These are phyloP conservation scores for Didymodactylos carnosus DNA, from an alignment of 2,888 invertebrate genomes.

Conservation along the genomic window DNA sequence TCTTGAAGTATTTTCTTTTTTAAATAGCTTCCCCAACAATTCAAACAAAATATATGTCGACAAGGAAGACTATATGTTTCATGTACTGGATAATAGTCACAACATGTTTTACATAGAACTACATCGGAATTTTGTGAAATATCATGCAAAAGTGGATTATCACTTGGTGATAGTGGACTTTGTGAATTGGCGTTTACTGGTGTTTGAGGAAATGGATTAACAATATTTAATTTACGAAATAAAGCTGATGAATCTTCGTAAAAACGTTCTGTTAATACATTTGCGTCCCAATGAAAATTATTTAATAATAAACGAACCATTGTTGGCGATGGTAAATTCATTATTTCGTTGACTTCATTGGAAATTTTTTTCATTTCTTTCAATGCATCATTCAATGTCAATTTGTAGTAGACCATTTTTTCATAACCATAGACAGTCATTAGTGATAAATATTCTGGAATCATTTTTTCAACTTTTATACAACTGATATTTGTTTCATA, in stretches of 20 bases:
- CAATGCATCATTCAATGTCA: not conserved
- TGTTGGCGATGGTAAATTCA: not conserved
- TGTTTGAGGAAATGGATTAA: not conserved
- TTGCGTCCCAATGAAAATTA: not conserved
- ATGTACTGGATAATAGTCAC: not conserved
- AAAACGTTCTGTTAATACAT: not conserved
- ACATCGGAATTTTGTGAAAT: not conserved
- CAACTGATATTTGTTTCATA: no score
- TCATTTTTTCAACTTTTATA: no score
- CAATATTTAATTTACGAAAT: not conserved
- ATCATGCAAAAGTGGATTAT: no score
- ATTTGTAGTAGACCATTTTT: not conserved
- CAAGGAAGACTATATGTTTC: constrained; percentile 47
- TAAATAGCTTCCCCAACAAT: constrained; percentile 88
- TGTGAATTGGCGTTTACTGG: not conserved
- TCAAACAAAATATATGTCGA: constrained; percentile 79
- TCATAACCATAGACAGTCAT: not conserved
- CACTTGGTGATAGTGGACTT: not conserved
- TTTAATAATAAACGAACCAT: not conserved
- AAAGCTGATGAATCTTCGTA: not conserved
- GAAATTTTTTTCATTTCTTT: not conserved
- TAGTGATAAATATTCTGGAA: not conserved
- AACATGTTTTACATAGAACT: not conserved
- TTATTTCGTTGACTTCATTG: not conserved
- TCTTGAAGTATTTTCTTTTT: constrained; percentile 61